phyloP scores from a whole-genome alignment of 2,797 vertebrate species.

The Diplodus puntazzo region DNA sequence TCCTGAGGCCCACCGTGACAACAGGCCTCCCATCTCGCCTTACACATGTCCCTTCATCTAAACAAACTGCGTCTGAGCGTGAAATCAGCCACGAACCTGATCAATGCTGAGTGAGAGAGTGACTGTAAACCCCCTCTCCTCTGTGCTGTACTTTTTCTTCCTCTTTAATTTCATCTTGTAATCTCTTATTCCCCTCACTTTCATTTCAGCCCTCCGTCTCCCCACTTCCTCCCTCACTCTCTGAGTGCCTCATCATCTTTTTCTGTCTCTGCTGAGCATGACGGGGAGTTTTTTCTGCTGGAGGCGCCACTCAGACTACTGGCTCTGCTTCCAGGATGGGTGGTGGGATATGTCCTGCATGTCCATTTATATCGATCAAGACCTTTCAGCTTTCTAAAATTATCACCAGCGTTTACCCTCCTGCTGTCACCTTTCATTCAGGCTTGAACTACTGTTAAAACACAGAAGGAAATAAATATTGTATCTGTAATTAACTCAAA shows the following conservation, averaged over 20 bases:
- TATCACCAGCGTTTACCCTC: constrained; percentile 37
- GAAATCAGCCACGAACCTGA: constrained; percentile 25
- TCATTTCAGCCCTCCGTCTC: constrained; percentile 36
- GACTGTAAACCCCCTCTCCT: background rate
- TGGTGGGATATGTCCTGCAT: constrained; percentile 41
- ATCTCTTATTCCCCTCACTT: constrained; percentile 9
- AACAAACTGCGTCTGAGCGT: constrained; percentile 37
- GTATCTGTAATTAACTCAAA: no score
- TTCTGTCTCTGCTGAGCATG: constrained; percentile 61
- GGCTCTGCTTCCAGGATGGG: constrained; percentile 51
- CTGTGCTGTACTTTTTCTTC: background rate
- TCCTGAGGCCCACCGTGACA: constrained; percentile 22
- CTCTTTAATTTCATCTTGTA: constrained; percentile 25
- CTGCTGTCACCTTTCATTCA: background rate
- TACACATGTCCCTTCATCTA: constrained; percentile 36
- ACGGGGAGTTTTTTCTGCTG: constrained; percentile 51
- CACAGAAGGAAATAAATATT: background rate
- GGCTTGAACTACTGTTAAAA: background rate
- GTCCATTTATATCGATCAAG: constrained; percentile 60
- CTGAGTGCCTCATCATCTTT: constrained; percentile 67
- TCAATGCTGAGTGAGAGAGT: constrained; percentile 3
- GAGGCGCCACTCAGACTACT: constrained; percentile 70
- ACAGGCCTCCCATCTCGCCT: constrained; percentile 40
- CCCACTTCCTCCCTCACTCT: constrained; percentile 46
- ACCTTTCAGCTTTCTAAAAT: constrained; percentile 47